phyloP scores from a whole-genome alignment of 1,140 invertebrate genomes.

The Frieseomelitta varia region DNA sequence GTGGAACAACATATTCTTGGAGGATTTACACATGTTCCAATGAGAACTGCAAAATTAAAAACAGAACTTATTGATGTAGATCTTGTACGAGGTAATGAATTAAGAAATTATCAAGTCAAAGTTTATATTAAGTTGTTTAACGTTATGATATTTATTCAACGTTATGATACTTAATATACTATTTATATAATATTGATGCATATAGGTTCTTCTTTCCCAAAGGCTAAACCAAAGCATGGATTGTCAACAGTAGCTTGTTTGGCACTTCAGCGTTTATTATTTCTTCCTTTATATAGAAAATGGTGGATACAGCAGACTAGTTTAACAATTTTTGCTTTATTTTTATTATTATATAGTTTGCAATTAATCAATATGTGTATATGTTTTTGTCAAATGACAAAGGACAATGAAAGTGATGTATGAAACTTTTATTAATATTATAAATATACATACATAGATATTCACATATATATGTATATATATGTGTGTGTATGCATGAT shows the following conservation, averaged over 20 bases:
- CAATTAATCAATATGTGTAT: slow-evolving; percentile 88
- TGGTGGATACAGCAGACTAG: slow-evolving; percentile 97
- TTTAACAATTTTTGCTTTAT: slow-evolving; percentile 86
- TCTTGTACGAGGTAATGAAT: slow-evolving; percentile 87
- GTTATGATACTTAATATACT: slow-evolving; percentile 37
- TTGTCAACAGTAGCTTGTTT: slow-evolving; percentile 91
- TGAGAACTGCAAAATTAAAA: slow-evolving; percentile 93
- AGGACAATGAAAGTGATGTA: slow-evolving; percentile 79
- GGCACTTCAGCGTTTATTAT: slow-evolving; percentile 89
- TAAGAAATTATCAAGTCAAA: not conserved
- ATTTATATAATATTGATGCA: slow-evolving; percentile 57
- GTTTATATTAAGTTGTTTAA: not conserved
- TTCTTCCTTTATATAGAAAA: slow-evolving; percentile 90
- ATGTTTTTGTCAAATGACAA: slow-evolving; percentile 82
- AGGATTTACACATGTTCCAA: slow-evolving; percentile 92
- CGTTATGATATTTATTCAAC: slow-evolving; percentile 11
- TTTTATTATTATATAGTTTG: slow-evolving; percentile 89
- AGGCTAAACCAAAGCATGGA: slow-evolving; percentile 95
- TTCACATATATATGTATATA: not conserved
- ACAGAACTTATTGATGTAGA: slow-evolving; percentile 97
- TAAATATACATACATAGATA: not conserved
- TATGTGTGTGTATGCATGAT: not conserved
- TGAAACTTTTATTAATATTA: slow-evolving; percentile 49
- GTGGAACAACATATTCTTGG: slow-evolving; percentile 94
- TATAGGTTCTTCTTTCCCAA: slow-evolving; percentile 95